Conservation (phyloP, 2,888 invertebrate genomes). For the Ypsolopha sequella region DNA sequence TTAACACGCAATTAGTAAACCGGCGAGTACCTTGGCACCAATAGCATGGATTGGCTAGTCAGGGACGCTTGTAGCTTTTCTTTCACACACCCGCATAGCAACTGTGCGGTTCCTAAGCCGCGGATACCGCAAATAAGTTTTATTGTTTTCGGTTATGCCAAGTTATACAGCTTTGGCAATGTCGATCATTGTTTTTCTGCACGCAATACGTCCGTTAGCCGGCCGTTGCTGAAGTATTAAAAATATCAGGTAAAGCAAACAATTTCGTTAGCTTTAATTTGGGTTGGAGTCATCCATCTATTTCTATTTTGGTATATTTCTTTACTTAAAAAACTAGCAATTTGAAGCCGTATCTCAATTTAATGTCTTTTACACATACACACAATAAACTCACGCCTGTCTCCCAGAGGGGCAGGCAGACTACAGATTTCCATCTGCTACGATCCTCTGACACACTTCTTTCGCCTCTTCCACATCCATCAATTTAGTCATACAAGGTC, state of each 20-base stretch:
- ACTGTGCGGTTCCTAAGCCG: constrained; percentile 3
- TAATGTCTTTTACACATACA: too few relatives aligned
- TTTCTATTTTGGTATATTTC: too few relatives aligned
- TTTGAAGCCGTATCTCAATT: too few relatives aligned
- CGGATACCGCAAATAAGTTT: constrained; percentile 26
- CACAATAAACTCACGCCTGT: too few relatives aligned
- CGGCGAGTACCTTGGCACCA: constrained; percentile 57
- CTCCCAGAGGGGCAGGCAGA: too few relatives aligned
- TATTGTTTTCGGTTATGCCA: constrained; percentile 37
- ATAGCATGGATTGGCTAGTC: constrained; percentile 43
- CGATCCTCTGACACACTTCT: too few relatives aligned
- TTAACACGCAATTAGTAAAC: constrained; percentile 64
- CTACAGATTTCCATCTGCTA: too few relatives aligned
- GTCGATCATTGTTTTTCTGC: constrained; percentile 48
- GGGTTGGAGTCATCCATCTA: not conserved
- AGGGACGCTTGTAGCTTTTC: constrained; percentile 26
- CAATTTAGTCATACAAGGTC: too few relatives aligned
- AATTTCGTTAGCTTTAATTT: not conserved
- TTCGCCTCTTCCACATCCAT: too few relatives aligned
- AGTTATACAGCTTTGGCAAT: constrained; percentile 34
- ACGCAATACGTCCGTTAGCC: constrained; percentile 45
- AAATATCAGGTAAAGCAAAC: not conserved
- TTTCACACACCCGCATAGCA: constrained; percentile 3
- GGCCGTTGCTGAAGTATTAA: not conserved
- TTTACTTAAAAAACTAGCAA: too few relatives aligned